Evolutionary conservation across 2,888 invertebrate species (phyloP).

Genomic region (Mantis religiosa): DNA sequence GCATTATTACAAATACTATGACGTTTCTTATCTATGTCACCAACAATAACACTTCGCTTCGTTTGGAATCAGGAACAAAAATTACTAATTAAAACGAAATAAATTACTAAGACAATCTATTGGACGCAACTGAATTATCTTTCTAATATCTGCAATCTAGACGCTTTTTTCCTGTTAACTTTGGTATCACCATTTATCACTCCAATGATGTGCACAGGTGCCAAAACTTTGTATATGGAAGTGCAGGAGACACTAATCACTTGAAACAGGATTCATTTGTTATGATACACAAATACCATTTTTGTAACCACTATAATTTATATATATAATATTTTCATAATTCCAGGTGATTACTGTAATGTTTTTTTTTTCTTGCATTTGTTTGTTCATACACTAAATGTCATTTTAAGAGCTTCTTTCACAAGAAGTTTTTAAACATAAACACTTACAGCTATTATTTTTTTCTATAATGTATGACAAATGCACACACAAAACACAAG

Average conservation of each 20-base stretch:
- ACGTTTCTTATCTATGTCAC: neutral
- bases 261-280: conserved; percentile 6
- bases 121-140: neutral
- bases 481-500: conserved; percentile 33
- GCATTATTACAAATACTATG: neutral
- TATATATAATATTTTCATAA: neutral
- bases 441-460: conserved; percentile 27
- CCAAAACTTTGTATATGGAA: neutral
- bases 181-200: neutral
- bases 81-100: neutral
- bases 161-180: neutral
- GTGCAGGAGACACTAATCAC: neutral
- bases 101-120: conserved; percentile 7
- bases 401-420: conserved; percentile 18
- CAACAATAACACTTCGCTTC: neutral
- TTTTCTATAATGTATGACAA: conserved; percentile 23
- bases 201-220: conserved; percentile 17
- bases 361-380: neutral
- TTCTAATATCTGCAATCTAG: neutral
- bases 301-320: conserved; percentile 5
- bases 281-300: conserved; percentile 20
- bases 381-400: conserved; percentile 15
- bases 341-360: conserved; percentile 14
- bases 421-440: conserved; percentile 20
- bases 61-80: conserved; percentile 2